These are phyloP conservation scores for Bombus terrestris DNA, from an alignment of 1,140 invertebrate species.

Conservation along the genomic window DNA sequence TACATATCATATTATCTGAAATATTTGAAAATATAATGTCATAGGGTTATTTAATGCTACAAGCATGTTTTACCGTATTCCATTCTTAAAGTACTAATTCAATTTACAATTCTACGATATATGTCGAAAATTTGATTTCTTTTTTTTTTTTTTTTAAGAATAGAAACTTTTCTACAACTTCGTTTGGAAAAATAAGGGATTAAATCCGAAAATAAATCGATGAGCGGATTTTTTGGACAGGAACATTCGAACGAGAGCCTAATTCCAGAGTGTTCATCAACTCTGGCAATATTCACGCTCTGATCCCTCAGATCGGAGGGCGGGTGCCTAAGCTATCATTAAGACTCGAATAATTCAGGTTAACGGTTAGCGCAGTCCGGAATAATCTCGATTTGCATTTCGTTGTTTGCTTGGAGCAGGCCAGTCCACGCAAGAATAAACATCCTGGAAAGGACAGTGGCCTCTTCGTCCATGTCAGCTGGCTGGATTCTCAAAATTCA, in stretches of 20 bases:
- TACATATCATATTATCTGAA: too few relatives aligned
- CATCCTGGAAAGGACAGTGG: slow-evolving; percentile 58
- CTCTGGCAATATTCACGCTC: slow-evolving; percentile 80
- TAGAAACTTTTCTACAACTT: too few relatives aligned
- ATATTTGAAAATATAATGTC: too few relatives aligned
- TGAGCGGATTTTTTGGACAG: slow-evolving; percentile 55
- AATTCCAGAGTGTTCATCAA: slow-evolving; percentile 77
- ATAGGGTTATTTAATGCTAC: too few relatives aligned
- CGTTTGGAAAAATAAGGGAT: neutral
- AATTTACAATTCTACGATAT: too few relatives aligned
- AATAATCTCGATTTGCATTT: slow-evolving; percentile 83
- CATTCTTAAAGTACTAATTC: too few relatives aligned
- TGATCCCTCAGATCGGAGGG: slow-evolving; percentile 82
- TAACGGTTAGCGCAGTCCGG: slow-evolving; percentile 77
- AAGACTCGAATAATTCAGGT: slow-evolving; percentile 84
- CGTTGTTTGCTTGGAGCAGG: slow-evolving; percentile 73
- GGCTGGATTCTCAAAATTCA: slow-evolving; percentile 39
- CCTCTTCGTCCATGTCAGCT: slow-evolving; percentile 36
- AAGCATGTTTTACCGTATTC: too few relatives aligned
- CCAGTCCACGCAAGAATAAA: slow-evolving; percentile 72
- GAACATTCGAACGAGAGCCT: slow-evolving; percentile 61
- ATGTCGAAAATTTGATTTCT: too few relatives aligned
- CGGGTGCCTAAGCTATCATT: slow-evolving; percentile 82
- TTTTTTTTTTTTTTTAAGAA: too few relatives aligned
- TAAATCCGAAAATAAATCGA: neutral